A percentile compares a stretch with the other conserved stretches of the same genome.
phyloP scores from a whole-genome alignment of 2,888 invertebrate genomes.

The Dysmachus trigonus region DNA sequence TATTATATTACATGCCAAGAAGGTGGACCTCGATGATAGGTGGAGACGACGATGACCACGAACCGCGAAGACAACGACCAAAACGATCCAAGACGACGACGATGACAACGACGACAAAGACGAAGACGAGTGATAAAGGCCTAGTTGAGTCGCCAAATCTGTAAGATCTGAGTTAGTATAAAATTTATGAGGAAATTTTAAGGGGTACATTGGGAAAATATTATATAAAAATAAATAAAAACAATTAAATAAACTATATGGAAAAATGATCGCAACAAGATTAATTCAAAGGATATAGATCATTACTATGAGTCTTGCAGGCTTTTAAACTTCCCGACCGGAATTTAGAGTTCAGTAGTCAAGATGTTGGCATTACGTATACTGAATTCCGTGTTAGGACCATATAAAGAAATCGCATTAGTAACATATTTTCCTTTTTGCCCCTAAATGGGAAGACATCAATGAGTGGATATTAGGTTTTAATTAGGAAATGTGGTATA shows the following conservation, averaged over 20 bases:
- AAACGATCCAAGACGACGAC: not conserved
- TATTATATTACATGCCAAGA: not conserved
- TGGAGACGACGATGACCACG: not conserved
- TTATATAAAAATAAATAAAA: not conserved
- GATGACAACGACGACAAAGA: not conserved
- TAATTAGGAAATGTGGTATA: too few species aligned
- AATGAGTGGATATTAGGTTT: too few species aligned
- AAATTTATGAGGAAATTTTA: not conserved
- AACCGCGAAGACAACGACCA: not conserved
- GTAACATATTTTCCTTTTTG: too few species aligned
- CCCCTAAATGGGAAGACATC: too few species aligned
- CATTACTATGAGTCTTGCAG: too few species aligned
- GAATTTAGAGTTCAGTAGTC: too few species aligned
- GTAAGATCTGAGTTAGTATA: not conserved
- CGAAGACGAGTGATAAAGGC: not conserved
- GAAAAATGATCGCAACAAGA: not conserved
- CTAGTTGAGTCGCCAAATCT: not conserved
- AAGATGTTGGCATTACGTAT: too few species aligned
- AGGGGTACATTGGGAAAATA: not conserved
- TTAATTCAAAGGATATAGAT: too few species aligned
- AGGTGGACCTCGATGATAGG: not conserved
- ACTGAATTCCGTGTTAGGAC: too few species aligned
- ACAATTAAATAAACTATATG: not conserved
- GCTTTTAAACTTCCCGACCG: too few species aligned
- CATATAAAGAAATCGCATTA: too few species aligned